These are phyloP conservation scores for Hyperoplus lanceolatus DNA, from an alignment of 2,797 vertebrate species.

Conservation along the genomic window DNA sequence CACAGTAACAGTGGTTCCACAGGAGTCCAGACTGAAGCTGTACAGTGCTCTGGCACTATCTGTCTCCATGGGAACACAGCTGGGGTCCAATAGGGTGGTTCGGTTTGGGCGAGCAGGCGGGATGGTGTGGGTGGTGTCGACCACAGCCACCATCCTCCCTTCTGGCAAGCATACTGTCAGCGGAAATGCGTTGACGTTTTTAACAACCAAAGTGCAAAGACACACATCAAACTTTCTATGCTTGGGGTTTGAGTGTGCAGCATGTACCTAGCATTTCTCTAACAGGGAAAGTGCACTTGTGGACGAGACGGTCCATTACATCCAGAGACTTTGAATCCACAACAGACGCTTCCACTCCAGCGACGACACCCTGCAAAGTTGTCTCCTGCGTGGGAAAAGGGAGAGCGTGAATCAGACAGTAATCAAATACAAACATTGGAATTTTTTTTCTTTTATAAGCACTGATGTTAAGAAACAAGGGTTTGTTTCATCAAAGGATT, in stretches of 20 bases:
- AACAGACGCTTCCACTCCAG: slow-evolving; percentile 76
- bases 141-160: slow-evolving; percentile 77
- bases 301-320: slow-evolving; percentile 69
- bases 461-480: background rate
- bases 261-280: slow-evolving; percentile 77
- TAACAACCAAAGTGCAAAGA: background rate
- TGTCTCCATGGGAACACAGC: slow-evolving; percentile 79
- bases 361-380: slow-evolving; percentile 64
- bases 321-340: slow-evolving; percentile 77
- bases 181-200: background rate
- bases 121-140: slow-evolving; percentile 78
- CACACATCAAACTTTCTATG: too few species aligned
- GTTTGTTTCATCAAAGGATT: background rate
- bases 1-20: slow-evolving; percentile 80
- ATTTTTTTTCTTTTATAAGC: background rate
- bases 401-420: background rate
- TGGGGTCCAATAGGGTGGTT: slow-evolving; percentile 80
- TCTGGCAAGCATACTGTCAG: slow-evolving; percentile 81
- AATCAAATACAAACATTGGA: background rate
- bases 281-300: slow-evolving; percentile 79
- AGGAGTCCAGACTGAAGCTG: slow-evolving; percentile 82
- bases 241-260: background rate
- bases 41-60: slow-evolving; percentile 80
- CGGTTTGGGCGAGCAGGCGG: slow-evolving; percentile 80
- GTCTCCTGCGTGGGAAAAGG: slow-evolving; percentile 61